Evolutionary conservation across 1,140 invertebrate species (phyloP), one percentile per base, ranked within the genome.

Genomic region (Trichonephila inaurata): DNA sequence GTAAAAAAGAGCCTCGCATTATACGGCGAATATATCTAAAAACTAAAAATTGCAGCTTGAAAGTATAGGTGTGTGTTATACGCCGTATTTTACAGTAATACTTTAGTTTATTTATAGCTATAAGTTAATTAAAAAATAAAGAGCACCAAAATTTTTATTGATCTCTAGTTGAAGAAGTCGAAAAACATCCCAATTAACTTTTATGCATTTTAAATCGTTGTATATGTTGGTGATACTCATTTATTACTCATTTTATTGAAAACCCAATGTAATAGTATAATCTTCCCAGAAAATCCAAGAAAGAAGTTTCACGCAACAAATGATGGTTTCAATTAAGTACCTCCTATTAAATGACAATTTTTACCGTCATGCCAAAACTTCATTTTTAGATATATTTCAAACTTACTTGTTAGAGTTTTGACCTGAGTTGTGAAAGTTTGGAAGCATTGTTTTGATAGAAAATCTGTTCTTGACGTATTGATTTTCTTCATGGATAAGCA

Each of bases 381-480:
- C 33, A 77, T 58, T 85, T 85, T 28, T 85, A 51, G 83, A 85
- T 60, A 4, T 61, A 60, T 60, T 85, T 51, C 83, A 12, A 85
- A n/a, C 21, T 51, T 58, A 85, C 83, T 85, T 85, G 83, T 85
- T 61, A 61, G 83, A 61, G 18, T 28, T 14, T 24, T 28, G 51
- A 60, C 83, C 60, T 60, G 21, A 81, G 6, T 21, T 81, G 44
- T 28, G 51, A 85, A 60, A 85, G 44, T 60, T 60, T 60, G 60
- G 21, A 6, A 60, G n/a, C 33, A 85, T 60, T 85, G 21, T 85
- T 85, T 77, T 40, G 72, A 40, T 77, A 28, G 28, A 28, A 18
- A 77, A 77, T 77, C 72, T 77, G 72, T 77, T 77, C 72, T 12
- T 77, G 72, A 77, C 72, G 18, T 33, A 77, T 77, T 33, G 72